A percentile compares a stretch with the other conserved stretches of the same genome.
phyloP scores from a whole-genome alignment of 2,888 invertebrate species.

The Ellobium chinense region DNA sequence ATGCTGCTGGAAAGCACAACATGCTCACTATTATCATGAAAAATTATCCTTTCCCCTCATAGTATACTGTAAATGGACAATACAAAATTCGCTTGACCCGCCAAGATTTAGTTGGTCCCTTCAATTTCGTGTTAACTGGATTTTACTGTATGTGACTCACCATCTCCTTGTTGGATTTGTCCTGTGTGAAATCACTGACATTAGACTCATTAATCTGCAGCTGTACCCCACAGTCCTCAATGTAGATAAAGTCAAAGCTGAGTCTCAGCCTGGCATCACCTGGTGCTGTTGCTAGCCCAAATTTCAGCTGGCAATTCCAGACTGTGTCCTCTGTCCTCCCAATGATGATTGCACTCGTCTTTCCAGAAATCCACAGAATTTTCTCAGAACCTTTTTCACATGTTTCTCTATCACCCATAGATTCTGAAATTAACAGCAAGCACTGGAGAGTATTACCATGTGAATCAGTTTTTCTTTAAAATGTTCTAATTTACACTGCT shows the following conservation, averaged over 20 bases:
- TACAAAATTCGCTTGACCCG: no score
- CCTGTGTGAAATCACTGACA: slow-evolving; percentile 6
- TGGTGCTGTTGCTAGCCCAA: slow-evolving; percentile 14
- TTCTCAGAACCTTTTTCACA: slow-evolving; percentile 7
- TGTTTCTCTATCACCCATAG: neutral
- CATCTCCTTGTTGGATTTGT: slow-evolving; percentile 28
- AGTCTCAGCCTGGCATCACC: slow-evolving; percentile 10
- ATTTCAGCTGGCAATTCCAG: slow-evolving; percentile 13
- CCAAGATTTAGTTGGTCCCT: no score
- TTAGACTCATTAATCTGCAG: slow-evolving; percentile 39
- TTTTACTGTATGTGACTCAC: slow-evolving; percentile 7
- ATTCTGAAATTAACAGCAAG: slow-evolving; percentile 21
- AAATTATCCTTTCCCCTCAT: no score
- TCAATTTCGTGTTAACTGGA: neutral
- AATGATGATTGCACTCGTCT: slow-evolving; percentile 34
- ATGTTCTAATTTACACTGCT: no score
- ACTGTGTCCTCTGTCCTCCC: slow-evolving; percentile 14
- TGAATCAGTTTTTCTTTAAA: no score
- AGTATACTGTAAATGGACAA: no score
- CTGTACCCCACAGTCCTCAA: slow-evolving; percentile 26
- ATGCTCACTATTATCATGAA: no score
- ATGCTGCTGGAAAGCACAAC: no score
- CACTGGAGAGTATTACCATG: no score
- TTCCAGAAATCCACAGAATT: slow-evolving; percentile 35
- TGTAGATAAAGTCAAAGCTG: slow-evolving; percentile 37